Conservation (phyloP, 2,113 vertebrate genomes). For the Synodontis membranacea region DNA sequence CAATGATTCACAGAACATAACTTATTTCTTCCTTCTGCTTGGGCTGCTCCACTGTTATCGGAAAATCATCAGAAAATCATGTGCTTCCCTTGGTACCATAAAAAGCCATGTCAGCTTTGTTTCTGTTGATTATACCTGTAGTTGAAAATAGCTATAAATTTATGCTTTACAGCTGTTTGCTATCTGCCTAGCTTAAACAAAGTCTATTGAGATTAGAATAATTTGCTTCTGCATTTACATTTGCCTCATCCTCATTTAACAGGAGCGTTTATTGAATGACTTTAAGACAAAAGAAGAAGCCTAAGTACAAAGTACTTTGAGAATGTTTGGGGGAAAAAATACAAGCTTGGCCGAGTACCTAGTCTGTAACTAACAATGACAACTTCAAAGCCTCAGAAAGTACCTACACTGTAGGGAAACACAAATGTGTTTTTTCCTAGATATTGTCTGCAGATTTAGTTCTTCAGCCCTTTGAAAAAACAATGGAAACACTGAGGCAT, state of each 20-base stretch:
- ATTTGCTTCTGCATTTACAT: background rate
- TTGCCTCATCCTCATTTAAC: background rate
- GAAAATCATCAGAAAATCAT: background rate
- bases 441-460: background rate
- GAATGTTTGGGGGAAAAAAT: background rate
- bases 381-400: background rate
- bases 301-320: background rate
- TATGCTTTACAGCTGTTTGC: background rate
- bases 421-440: background rate
- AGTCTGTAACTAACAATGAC: background rate
- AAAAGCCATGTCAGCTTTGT: background rate
- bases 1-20: background rate
- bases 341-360: too few species aligned
- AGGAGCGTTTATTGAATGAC: background rate
- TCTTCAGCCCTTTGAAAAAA: background rate
- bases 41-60: background rate
- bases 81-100: background rate
- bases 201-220: too few species aligned
- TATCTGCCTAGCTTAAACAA: background rate
- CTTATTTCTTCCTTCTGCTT: background rate
- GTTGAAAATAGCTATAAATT: background rate
- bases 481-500: background rate
- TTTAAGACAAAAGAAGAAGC: background rate
- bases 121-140: background rate
- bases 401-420: background rate